Conservation (phyloP, 2,888 invertebrate genomes). For the Limnephilus auricula region DNA sequence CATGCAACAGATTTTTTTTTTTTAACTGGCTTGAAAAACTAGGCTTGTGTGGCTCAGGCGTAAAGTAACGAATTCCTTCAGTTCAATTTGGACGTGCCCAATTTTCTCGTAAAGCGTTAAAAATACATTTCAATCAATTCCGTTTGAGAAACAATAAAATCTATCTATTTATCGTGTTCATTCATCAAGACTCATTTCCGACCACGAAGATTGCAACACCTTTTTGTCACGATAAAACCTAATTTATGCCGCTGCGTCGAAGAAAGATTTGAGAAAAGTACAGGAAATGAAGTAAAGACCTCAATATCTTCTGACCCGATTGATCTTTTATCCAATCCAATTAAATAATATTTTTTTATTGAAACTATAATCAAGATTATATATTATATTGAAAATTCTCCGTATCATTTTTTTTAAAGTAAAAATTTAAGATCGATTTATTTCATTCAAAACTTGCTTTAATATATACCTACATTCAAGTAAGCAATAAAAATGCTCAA, state of each 20-base stretch:
- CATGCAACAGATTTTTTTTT: no score
- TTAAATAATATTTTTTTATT: background rate
- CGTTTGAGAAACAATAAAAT: background rate
- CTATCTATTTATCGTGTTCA: background rate
- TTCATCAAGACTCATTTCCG: slow-evolving; percentile 2
- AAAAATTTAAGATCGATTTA: no score
- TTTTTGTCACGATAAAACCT: background rate
- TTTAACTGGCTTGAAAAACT: no score
- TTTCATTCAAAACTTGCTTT: no score
- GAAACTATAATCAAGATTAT: background rate
- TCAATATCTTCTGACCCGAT: background rate
- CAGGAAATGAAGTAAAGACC: background rate
- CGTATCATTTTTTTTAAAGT: no score
- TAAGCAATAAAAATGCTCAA: no score
- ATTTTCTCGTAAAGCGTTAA: background rate
- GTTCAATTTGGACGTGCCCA: background rate
- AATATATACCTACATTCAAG: no score
- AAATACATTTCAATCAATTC: background rate
- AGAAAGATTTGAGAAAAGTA: background rate
- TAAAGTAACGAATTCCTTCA: background rate
- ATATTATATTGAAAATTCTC: no score
- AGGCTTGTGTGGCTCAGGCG: no score
- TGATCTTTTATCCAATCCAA: background rate
- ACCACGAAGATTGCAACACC: background rate
- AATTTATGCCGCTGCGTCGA: background rate